Evolutionary conservation across 2,888 invertebrate species (phyloP), one percentile per base, ranked within the genome.

Genomic region (Drosophila helvetica): DNA sequence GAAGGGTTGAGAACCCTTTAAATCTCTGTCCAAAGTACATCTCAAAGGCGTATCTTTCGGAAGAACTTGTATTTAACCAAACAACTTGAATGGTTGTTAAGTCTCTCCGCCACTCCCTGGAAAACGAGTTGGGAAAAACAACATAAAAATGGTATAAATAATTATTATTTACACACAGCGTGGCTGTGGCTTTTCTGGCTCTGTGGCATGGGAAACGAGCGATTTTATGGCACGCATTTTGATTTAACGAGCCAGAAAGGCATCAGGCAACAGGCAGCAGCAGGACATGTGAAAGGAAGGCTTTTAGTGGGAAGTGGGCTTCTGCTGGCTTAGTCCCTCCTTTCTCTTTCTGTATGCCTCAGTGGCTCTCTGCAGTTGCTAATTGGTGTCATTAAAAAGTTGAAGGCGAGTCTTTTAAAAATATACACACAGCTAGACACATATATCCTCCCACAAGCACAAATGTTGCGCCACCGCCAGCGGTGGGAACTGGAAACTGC

Each of bases 351-450:
- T 55, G 4, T 22, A 58, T 56, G 74, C 76, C 46, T 69, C 70
- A 30, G 38, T 75, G 70, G 56, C 61, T 57, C 53, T 58, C 53
- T 58, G 63, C 57, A 62, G 57, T 66, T 72, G 71, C 89, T 84
- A 84, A 84, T 84, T 84, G 89, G 65, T 87, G 83, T 84, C 79
- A 84, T 88, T 89, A 84, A 84, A 88, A 88, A 81, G 87, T 80
- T 83, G 61, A 17, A 61, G 71, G 51, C 47, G 42, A 33, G 47
- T 52, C 59, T 59, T 75, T 78, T 53, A 74, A 67, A 75, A 64
- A 68, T 74, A 66, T 56, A 46, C 47, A 43, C 12, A 33, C n/a
- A n/a, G n/a, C n/a, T 33, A 1, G 7, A 12, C 5, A 1, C 10
- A 33, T 33, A 0, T 12, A 15, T 33, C 0, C 15, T 38, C 5